Evolutionary conservation across 2,797 vertebrate species (phyloP), one percentile per base, ranked within the genome.

Genomic region (Alfaro cultratus): DNA sequence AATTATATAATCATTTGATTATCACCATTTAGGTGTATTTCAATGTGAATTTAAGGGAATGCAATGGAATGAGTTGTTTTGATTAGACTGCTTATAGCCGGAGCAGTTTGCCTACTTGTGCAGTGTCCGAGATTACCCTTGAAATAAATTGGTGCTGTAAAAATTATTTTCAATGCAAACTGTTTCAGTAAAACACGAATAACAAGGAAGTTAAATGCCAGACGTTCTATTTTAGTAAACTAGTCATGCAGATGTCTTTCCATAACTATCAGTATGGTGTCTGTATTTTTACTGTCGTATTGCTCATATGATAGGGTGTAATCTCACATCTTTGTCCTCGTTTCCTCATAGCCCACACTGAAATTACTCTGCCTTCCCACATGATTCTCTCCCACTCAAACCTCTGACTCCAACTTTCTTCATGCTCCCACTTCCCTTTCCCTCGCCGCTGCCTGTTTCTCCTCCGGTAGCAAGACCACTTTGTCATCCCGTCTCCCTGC

Each of bases 331-430:
- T 77, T 73, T 80, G 77, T 86, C 67, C 84, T 82, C 49, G 78
- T 84, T 89, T 93, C 87, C 91, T 83, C 85, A 75, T 73, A 85
- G 78, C 84, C 86, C 86, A 88, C 87, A 60, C 80, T 85, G 18
- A 85, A 81, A 73, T 80, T 39, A 70, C 64, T 76, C 53, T 76
- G 80, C 62, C 83, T 57, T 71, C 82, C 85, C 85, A 88, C 83
- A 75, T 36, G 73, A 12, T 1, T 88, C 87, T 88, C 86, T 91
- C 90, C 88, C 90, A 91, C 92, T 93, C 83, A 92, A 89, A 88
- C 86, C 85, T 91, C 88, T 90, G 83, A 86, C 84, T 89, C 76
- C 72, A 82, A 87, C 84, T 91, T 87, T 86, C 88, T 73, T 84
- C 55, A 72, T 62, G 64, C 78, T 87, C 84, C 89, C 84, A 87